Conservation (phyloP, 1,140 invertebrate species). For the Trichogramma pretiosum region DNA sequence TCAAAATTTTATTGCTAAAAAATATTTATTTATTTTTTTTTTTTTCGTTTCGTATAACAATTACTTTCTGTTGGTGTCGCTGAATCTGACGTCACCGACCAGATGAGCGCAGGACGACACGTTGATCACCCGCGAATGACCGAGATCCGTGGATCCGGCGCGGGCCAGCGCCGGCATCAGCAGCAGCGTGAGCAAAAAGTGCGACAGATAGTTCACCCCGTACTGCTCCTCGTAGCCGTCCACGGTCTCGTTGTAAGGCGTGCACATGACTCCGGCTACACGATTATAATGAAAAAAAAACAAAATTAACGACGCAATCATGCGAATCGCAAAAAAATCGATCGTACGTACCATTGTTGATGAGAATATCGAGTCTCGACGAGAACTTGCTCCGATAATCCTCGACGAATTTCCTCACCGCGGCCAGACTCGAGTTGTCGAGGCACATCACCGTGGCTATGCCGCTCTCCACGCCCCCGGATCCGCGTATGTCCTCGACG, state of each 20-base stretch:
- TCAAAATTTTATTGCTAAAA: no score
- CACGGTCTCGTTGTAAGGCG: conserved; percentile 61
- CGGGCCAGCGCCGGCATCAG: conserved; percentile 64
- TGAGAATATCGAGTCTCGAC: conserved; percentile 59
- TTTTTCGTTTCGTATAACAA: no score
- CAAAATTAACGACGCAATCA: not conserved
- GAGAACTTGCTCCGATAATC: conserved; percentile 53
- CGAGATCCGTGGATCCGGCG: conserved; percentile 42
- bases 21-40: no score
- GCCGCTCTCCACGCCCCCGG: conserved; percentile 42
- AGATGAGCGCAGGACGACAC: conserved; percentile 74
- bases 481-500: conserved; percentile 45
- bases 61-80: conserved; percentile 58
- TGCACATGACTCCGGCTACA: conserved; percentile 78
- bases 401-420: conserved; percentile 66
- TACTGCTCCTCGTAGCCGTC: conserved; percentile 79
- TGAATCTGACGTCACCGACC: conserved; percentile 61
- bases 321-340: not conserved
- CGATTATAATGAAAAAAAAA: conserved; percentile 13
- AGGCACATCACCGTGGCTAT: conserved; percentile 47
- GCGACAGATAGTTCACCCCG: conserved; percentile 75
- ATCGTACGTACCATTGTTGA: conserved; percentile 66
- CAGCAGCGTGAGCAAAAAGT: conserved; percentile 77
- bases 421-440: conserved; percentile 59
- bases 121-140: conserved; percentile 69